Conservation (phyloP, 2,888 invertebrate species). For the Lutraria lutraria region DNA sequence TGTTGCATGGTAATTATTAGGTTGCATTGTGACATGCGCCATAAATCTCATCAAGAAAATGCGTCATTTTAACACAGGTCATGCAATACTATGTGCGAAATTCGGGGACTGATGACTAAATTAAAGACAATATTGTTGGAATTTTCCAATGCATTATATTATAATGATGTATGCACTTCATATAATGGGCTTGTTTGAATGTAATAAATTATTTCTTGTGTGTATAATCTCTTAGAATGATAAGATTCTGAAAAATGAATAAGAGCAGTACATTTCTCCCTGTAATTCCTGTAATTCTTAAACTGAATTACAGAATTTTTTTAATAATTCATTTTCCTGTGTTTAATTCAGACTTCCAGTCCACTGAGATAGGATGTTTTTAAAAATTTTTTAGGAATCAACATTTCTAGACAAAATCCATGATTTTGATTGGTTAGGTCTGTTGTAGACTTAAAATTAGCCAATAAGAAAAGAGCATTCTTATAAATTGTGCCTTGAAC, state of each 20-base stretch:
- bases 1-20: conserved; percentile 36
- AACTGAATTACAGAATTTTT: no score
- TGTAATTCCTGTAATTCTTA: no score
- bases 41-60: conserved; percentile 41
- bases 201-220: background rate
- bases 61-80: conserved; percentile 36
- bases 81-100: conserved; percentile 25
- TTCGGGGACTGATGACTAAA: conserved; percentile 10
- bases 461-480: no score
- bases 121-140: conserved; percentile 15
- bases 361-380: no score
- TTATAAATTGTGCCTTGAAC: no score
- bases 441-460: no score
- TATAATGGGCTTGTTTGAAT: background rate
- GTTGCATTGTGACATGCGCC: conserved; percentile 36
- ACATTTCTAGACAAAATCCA: no score
- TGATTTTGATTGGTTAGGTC: no score
- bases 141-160: conserved; percentile 9
- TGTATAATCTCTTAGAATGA: background rate
- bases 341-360: no score
- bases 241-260: background rate
- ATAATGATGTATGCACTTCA: conserved; percentile 2
- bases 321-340: no score
- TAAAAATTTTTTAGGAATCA: no score
- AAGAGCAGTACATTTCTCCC: no score